Base-by-base conservation (phyloP, 2,113 vertebrate species). In the Channa maculata region DNA sequence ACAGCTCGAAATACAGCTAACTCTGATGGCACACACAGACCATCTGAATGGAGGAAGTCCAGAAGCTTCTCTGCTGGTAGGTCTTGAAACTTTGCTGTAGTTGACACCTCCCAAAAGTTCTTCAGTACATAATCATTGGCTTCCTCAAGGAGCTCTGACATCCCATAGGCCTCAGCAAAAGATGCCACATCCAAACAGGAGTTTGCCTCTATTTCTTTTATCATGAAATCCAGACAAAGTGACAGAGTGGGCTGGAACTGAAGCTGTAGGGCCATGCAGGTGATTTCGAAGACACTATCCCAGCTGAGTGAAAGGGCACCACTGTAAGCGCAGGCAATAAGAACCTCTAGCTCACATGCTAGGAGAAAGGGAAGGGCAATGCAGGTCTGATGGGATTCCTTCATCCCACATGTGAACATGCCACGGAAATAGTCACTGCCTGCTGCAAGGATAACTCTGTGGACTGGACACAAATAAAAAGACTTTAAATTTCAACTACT, bases 391-490 rank as follows among this genome's bases (percentile, higher is more conserved):
- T 85, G 85, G 33, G 95, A 94, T 86, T 98, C 97, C 39, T 66
- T 92, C 97, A 98, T 98, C 36, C 96, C 96, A 3, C 95, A 94
- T 52, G 95, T 95, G 82, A 98, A 96, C 95, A 98, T 97, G 8
- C 93, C 95, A 3, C 94, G 92, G 87, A 98, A 98, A 91, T 95
- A 98, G 72, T 96, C 96, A 13, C 95, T 97, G 93, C 94, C 95
- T 13, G 95, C 96, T 43, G 95, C 96, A 84, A 98, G 87, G 58
- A 96, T 85, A 61, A 95, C 90, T 83, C 95, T 95, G 84, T 98
- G 97, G 51, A 94, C 97, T 98, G 37, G 6, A 68, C 8, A 70
- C 9, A 67, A 5, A 76, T 46, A 51, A 53, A 2, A 67, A 44
- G 14, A 57, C 24, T 3, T 64, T 2, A 36, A 5, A 33, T 5